phyloP scores from a whole-genome alignment of 2,888 invertebrate genomes.

The Drosophila paracracens region DNA sequence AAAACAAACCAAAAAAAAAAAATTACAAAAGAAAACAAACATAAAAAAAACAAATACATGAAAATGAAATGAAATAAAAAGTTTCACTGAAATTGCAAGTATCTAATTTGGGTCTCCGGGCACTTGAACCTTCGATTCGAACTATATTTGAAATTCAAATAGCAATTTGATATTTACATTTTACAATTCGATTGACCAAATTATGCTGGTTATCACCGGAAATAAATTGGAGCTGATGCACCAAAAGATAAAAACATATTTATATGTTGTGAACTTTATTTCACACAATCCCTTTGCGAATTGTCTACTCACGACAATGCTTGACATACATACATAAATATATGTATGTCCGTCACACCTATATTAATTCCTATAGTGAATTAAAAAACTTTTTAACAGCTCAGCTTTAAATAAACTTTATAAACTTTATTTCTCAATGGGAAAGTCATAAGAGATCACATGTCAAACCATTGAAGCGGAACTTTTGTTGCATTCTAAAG shows the following conservation, averaged over 20 bases:
- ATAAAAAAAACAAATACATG: conserved; percentile 59
- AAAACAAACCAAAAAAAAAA: conserved; percentile 64
- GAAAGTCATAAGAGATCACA: not conserved
- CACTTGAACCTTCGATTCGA: conserved; percentile 29
- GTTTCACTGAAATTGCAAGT: conserved; percentile 68
- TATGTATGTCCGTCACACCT: not conserved
- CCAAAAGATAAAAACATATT: not conserved
- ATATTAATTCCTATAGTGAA: not conserved
- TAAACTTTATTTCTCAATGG: not conserved
- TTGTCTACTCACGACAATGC: conserved; percentile 56
- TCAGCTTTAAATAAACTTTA: not conserved
- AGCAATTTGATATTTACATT: not conserved
- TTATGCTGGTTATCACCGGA: conserved; percentile 7
- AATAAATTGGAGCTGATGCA: conserved; percentile 34
- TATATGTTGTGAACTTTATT: conserved; percentile 15
- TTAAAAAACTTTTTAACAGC: not conserved
- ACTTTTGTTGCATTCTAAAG: not conserved
- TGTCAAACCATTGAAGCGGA: not conserved
- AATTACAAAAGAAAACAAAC: conserved; percentile 33
- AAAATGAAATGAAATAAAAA: conserved; percentile 81
- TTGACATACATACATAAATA: conserved; percentile 17
- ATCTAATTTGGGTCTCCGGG: conserved; percentile 18
- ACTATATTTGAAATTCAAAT: conserved; percentile 25
- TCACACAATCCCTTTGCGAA: conserved; percentile 37
- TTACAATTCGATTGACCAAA: not conserved